Conservation (phyloP, 2,888 invertebrate genomes). For the Acleris laterana region DNA sequence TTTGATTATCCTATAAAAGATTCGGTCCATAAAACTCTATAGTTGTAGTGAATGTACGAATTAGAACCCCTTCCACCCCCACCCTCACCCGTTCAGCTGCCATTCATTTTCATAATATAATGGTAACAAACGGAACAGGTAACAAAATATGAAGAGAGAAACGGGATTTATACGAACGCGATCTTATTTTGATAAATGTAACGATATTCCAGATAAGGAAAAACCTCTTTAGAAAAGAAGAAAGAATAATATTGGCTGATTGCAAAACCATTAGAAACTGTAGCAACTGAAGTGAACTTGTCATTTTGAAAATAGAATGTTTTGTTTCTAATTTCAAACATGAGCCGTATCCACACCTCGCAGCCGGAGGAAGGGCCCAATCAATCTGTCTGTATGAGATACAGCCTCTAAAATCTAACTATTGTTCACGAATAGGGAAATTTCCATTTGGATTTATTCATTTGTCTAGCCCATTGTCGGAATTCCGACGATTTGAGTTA, state of each 20-base stretch:
- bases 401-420: conserved; percentile 83
- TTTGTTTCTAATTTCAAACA: conserved; percentile 17
- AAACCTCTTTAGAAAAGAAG: conserved; percentile 22
- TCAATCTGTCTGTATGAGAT: conserved; percentile 83
- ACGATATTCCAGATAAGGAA: conserved; percentile 37
- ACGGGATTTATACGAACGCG: conserved; percentile 76
- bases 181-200: conserved; percentile 69
- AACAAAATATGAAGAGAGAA: conserved; percentile 83
- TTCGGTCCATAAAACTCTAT: conserved; percentile 81
- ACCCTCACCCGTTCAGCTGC: conserved; percentile 61
- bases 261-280: conserved; percentile 12
- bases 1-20: conserved; percentile 85
- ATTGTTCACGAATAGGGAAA: conserved; percentile 83
- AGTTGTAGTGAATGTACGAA: conserved; percentile 80
- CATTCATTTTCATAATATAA: conserved; percentile 85
- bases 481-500: conserved; percentile 64
- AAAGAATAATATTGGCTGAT: conserved; percentile 15
- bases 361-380: conserved; percentile 71
- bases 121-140: conserved; percentile 83
- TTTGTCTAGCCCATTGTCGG: conserved; percentile 82
- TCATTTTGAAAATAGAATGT: conserved; percentile 12
- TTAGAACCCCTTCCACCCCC: conserved; percentile 78
- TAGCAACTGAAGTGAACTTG: neutral
- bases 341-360: conserved; percentile 60
- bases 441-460: conserved; percentile 84